Base-by-base conservation (phyloP, 2,888 invertebrate genomes). In the Blastobasis lacticolella region DNA sequence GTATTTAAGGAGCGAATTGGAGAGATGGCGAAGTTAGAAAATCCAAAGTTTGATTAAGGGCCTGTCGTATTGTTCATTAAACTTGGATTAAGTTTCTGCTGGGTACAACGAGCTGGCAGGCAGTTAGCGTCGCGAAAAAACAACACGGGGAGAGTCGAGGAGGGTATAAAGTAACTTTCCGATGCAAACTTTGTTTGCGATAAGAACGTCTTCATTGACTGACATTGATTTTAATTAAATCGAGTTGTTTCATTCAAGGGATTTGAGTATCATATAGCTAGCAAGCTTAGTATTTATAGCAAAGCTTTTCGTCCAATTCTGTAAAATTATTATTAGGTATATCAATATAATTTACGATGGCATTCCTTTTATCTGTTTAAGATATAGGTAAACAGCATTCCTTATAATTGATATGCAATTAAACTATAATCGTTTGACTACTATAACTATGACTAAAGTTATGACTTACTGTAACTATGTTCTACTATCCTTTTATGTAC, bases 41-140 rank as follows among this genome's bases (percentile, higher is more conserved):
- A 78, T 81, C 70, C 82, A 82, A 88, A 86, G 86, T 88, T 89
- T 88, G 88, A 89, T 89, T 88, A 88, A 88, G 81, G 83, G 83
- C 75, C 88, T 87, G 88, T 89, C 88, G 83, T 83, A 86, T 87
- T 88, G 89, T 89, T 88, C 86, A 88, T 89, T 88, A 86, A 88
- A 88, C 85, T 88, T 88, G 87, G 87, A 88, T 89, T 89, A 84
- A 89, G 87, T 85, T 89, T 84, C 82, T 80, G 79, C 75, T 79
- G 81, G 74, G 73, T 81, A 75, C 73, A 90, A 90, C 89, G 88
- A 90, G 89, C 84, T 80, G 79, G 73, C 75, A 79, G 81, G 80
- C 88, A 88, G 88, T 89, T 88, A 89, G 85, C 85, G 85, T 75
- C 76, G 73, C 63, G 69, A 65, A 79, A 83, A 85, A 82, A 82